phyloP scores from a whole-genome alignment of 2,113 vertebrate genomes.

The Speoplatyrhinus poulsoni region DNA sequence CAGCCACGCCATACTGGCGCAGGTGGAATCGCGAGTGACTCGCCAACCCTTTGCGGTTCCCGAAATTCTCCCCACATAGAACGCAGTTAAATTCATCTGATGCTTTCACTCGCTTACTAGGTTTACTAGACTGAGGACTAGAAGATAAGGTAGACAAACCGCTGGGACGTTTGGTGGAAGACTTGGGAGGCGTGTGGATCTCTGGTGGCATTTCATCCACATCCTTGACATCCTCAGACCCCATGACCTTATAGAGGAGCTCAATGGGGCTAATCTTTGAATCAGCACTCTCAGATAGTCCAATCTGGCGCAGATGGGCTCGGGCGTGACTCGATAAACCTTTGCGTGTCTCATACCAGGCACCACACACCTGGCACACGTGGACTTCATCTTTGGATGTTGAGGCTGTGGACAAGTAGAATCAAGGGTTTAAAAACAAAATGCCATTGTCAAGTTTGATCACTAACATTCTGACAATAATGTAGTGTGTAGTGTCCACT shows the following conservation, averaged over 20 bases:
- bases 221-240: constrained; percentile 80
- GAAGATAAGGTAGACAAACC: constrained; percentile 18
- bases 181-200: constrained; percentile 40
- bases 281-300: constrained; percentile 77
- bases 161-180: constrained; percentile 63
- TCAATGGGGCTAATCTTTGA: constrained; percentile 84
- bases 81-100: constrained; percentile 53
- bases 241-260: constrained; percentile 84
- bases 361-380: constrained; percentile 88
- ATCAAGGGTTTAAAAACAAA: not conserved
- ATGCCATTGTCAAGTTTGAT: not conserved
- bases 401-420: constrained; percentile 68
- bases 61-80: constrained; percentile 79
- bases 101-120: constrained; percentile 67
- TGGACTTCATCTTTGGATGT: constrained; percentile 77
- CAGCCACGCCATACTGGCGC: constrained; percentile 76
- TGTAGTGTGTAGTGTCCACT: too few relatives aligned
- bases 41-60: constrained; percentile 79
- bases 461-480: not conserved
- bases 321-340: constrained; percentile 86
- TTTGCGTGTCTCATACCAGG: constrained; percentile 90
- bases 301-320: constrained; percentile 86
- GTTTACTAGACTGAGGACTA: constrained; percentile 46
- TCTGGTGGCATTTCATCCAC: constrained; percentile 14
- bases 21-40: constrained; percentile 80